Conservation (phyloP, 1,140 invertebrate genomes). For the Goniozus legneri region DNA sequence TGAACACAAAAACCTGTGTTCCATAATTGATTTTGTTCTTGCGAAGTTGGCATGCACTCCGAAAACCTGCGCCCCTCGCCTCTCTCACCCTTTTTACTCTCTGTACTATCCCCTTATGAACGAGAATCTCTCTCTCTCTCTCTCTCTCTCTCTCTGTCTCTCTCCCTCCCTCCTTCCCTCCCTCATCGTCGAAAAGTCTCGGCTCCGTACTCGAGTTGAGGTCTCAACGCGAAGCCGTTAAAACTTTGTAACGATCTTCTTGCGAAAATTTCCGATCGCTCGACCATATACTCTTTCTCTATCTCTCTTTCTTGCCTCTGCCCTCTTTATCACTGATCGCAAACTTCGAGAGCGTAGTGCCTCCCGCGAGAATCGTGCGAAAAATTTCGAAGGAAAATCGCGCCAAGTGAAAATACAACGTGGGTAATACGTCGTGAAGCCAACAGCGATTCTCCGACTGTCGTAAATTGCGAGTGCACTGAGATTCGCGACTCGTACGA, state of each 20-base stretch:
- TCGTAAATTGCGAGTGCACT: too few relatives aligned
- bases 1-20: constrained; percentile 35
- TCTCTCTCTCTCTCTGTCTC: too few relatives aligned
- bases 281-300: neutral
- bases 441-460: too few relatives aligned
- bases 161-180: too few relatives aligned
- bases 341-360: constrained; percentile 13
- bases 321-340: too few relatives aligned
- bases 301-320: neutral
- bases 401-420: too few relatives aligned
- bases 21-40: constrained; percentile 47
- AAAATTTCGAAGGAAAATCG: neutral
- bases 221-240: constrained; percentile 38
- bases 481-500: too few relatives aligned
- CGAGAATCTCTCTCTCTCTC: too few relatives aligned
- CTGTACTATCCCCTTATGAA: too few relatives aligned
- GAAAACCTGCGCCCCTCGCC: constrained; percentile 17
- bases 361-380: neutral
- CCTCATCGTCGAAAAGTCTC: constrained; percentile 15
- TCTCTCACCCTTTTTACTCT: too few relatives aligned
- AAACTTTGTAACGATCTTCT: constrained; percentile 43
- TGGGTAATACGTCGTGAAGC: neutral
- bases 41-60: constrained; percentile 37
- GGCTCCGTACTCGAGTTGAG: constrained; percentile 21
- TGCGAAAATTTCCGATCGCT: constrained; percentile 35